Conservation (phyloP, 2,797 vertebrate genomes). For the Gymnopithys bicolor region DNA sequence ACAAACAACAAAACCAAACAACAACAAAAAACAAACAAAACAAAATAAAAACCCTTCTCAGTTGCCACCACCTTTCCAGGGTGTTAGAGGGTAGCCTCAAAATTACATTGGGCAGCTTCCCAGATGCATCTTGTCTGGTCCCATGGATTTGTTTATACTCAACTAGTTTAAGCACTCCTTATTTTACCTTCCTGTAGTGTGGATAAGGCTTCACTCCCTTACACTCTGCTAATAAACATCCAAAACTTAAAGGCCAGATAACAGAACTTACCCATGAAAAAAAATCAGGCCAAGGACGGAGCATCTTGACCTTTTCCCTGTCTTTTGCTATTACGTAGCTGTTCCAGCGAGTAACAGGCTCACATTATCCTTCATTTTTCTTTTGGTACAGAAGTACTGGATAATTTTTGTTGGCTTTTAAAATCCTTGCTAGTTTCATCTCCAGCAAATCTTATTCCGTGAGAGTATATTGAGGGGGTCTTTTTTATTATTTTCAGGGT, state of each 20-base stretch:
- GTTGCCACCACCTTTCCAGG: neutral
- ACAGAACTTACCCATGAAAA: neutral
- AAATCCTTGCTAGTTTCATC: neutral
- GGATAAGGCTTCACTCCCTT: neutral
- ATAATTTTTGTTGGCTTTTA: neutral
- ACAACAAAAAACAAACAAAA: too few species aligned
- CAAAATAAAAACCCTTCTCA: neutral
- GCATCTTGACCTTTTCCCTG: neutral
- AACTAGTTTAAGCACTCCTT: neutral
- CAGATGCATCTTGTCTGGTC: neutral
- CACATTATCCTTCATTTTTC: neutral
- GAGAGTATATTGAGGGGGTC: rapidly evolving
- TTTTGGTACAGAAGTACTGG: neutral
- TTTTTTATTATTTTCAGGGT: too few species aligned
- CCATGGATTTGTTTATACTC: neutral
- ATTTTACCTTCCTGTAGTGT: neutral
- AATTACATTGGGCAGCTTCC: neutral
- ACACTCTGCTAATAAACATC: neutral
- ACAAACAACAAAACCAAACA: too few species aligned
- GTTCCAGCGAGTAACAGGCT: neutral
- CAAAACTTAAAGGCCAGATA: neutral
- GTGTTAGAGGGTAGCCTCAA: neutral
- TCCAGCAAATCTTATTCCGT: neutral
- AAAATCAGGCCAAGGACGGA: neutral
- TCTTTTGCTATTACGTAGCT: neutral